Conservation (phyloP, 2,888 invertebrate species). For the Vesta saturnalis region DNA sequence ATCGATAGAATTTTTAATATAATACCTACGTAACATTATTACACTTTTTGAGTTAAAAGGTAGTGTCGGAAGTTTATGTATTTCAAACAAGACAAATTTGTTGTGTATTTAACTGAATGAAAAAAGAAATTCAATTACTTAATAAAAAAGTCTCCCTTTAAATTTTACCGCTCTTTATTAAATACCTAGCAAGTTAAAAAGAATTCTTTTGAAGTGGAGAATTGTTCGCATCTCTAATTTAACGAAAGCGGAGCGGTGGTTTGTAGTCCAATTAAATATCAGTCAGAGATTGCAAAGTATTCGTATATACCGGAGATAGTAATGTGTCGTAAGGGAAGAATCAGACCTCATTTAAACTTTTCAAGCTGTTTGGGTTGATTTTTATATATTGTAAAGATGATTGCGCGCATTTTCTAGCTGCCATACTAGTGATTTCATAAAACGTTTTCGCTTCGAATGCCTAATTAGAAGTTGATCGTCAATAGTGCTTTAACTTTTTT, state of each 20-base stretch:
- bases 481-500: constrained; percentile 44
- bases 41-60: too few relatives aligned
- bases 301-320: constrained; percentile 25
- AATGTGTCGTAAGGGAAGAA: constrained; percentile 49
- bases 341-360: constrained; percentile 57
- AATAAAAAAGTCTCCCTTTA: background rate
- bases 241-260: constrained; percentile 33
- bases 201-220: constrained; percentile 6
- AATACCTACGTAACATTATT: too few relatives aligned
- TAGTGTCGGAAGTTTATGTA: too few relatives aligned
- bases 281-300: constrained; percentile 31
- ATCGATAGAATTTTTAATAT: too few relatives aligned
- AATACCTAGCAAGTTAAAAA: constrained; percentile 14
- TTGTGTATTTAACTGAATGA: too few relatives aligned
- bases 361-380: constrained; percentile 52
- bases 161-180: constrained; percentile 11
- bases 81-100: background rate
- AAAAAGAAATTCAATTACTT: constrained; percentile 9
- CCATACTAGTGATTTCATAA: constrained; percentile 50
- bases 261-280: constrained; percentile 54
- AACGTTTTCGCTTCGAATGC: constrained; percentile 50
- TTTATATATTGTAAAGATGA: constrained; percentile 54
- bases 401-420: constrained; percentile 52
- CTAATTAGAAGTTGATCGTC: constrained; percentile 53
- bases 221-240: constrained; percentile 27